Base-by-base conservation (phyloP, 2,888 invertebrate species). In the Harpalus rubripes region DNA sequence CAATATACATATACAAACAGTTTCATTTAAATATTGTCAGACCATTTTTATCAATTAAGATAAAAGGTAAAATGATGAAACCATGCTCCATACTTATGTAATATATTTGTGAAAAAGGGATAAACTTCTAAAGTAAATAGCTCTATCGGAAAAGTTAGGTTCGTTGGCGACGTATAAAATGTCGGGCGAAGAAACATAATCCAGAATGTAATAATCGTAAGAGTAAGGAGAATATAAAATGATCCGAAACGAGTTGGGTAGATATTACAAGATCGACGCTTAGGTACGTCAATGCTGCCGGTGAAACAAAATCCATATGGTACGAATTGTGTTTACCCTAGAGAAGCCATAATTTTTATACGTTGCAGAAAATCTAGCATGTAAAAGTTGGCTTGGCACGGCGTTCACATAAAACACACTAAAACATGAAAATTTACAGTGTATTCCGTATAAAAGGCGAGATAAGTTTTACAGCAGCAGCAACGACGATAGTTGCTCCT, bases 351-450 rank as follows among this genome's bases (percentile, higher is more conserved):
- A 84, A 84, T 84, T 76, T 78, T 78, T 78, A 84, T 78, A 78
- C 65, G 65, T 56, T 78, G 56, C 56, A 83, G 84, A 84, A 81
- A 84, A 84, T 84, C 84, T 78, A 63, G 32, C 52, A 61, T 68
- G 74, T 82, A 82, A 59, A 82, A 82, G 56, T 82, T 82, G 41
- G 65, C 84, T 82, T 82, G 41, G 65, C 84, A 78, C 52, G 63
- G 56, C 56, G 65, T 26, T 26, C 78, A 78, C 84, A 84, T 84
- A 84, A 84, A 84, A 78, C 78, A 84, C 74, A 78, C 63, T 84
- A 84, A 84, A 84, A 84, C 84, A 84, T 84, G 84, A 84, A 84
- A 84, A 84, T 84, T 84, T 84, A 84, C 84, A 84, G 84, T 84
- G 84, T 84, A 74, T 84, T 84, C 52, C 84, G 56, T 78, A 84